These are phyloP conservation scores for Scaptomyza hsui DNA, from an alignment of 1,140 invertebrate species.

Conservation along the genomic window DNA sequence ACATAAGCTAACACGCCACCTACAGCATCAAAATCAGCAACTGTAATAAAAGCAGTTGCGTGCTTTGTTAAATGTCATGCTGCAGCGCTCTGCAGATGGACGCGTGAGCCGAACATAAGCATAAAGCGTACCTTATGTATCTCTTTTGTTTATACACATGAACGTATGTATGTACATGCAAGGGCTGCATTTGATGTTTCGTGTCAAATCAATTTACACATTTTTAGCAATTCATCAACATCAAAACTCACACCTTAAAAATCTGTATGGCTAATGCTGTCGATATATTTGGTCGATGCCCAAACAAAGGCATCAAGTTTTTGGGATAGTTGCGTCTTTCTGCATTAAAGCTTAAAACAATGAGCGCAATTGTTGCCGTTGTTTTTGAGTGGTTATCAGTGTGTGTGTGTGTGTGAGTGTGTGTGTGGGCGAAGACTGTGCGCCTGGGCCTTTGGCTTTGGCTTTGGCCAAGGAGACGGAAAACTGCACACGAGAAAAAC, in stretches of 20 bases:
- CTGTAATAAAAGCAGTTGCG: constrained; percentile 29
- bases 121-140: constrained; percentile 1
- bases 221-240: too few species aligned
- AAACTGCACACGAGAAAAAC: constrained; percentile 80
- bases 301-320: constrained; percentile 13
- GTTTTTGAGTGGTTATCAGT: constrained; percentile 4
- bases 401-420: constrained; percentile 13
- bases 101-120: constrained; percentile 32
- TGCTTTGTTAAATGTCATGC: constrained; percentile 44
- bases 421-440: constrained; percentile 45
- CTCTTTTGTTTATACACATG: neutral
- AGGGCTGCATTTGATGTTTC: neutral
- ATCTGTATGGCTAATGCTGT: constrained; percentile 14
- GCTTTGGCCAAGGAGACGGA: constrained; percentile 71
- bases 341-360: constrained; percentile 23
- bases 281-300: constrained; percentile 31
- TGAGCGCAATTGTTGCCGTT: constrained; percentile 32
- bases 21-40: constrained; percentile 21
- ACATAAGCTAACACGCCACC: constrained; percentile 26
- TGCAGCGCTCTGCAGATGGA: constrained; percentile 29
- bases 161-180: neutral
- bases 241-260: constrained; percentile 9
- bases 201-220: too few species aligned
- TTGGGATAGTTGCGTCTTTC: constrained; percentile 1
- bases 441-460: constrained; percentile 46